Evolutionary conservation across 2,888 invertebrate species (phyloP), one percentile per base, ranked within the genome.

Genomic region (Nephrocerus scutellatus): DNA sequence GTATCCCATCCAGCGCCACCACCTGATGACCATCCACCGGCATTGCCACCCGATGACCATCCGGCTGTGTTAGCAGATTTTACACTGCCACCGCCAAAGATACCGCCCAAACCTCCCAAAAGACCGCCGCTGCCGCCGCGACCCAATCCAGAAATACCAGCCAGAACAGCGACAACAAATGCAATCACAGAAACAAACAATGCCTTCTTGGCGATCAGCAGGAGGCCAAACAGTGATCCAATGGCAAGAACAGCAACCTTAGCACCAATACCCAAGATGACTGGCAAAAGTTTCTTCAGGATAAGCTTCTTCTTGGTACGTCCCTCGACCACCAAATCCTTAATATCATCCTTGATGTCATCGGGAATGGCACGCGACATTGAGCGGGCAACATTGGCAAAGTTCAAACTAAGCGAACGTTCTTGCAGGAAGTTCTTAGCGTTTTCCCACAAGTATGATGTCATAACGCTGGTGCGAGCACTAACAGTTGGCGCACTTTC

Each of bases 191-290:
- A 75, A 2, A 74, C 72, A 47, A 77, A 55, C 49, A 79, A 66
- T 35, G 79, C 79, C 57, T 79, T 79, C 69, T 79, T 79, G 51
- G 79, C 79, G 52, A 79, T 60, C 45, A 79, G 61, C 30, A 74
- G 72, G 47, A 77, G 70, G 32, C 70, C 74, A 57, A 79, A 70
- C 63, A 75, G 74, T 16, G 73, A 68, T 34, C 77, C 63, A 29
- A 73, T 69, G 24, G 71, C 70, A 39, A 79, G 61, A 3, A 71
- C 65, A 29, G 72, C 74, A 46, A 78, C 58, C 59, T 79, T 79
- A 53, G 75, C 66, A 60, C 77, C 78, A 31, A 77, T 67, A 19
- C 72, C 74, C 51, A 77, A 56, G 42, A 79, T 57, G 39, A 79
- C 63, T 14, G 79, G 78, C 46, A 77, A 55, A 30, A 79, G 56